A percentile compares a stretch with the other conserved stretches of the same genome.
These are phyloP conservation scores for Agapostemon virescens DNA, from an alignment of 2,888 invertebrate species.

Conservation along the genomic window DNA sequence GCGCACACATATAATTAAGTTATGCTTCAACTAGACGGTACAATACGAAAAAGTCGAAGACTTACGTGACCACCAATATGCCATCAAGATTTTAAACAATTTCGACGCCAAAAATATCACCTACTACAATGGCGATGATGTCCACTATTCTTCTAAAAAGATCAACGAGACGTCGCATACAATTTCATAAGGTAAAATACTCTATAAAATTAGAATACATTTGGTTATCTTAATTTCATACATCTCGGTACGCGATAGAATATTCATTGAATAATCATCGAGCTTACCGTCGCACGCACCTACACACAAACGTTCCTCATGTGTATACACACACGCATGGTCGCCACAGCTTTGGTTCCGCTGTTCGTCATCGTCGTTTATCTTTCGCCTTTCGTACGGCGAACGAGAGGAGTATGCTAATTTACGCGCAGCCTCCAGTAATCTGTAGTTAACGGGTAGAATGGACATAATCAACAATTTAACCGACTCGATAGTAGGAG, in stretches of 20 bases:
- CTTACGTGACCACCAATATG: neutral
- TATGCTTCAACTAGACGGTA: neutral
- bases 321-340: neutral
- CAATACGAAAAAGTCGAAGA: neutral
- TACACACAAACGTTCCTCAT: neutral
- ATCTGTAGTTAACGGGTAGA: constrained; percentile 76
- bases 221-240: neutral
- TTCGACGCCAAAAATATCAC: neutral
- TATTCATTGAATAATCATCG: constrained; percentile 12
- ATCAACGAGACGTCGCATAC: neutral
- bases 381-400: constrained; percentile 26
- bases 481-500: constrained; percentile 73
- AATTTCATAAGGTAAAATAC: neutral
- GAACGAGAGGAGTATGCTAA: constrained; percentile 51
- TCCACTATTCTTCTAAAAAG: neutral
- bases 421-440: constrained; percentile 69
- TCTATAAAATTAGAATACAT: neutral
- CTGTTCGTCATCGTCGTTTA: constrained; percentile 21
- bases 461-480: constrained; percentile 81
- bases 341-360: neutral
- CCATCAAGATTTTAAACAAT: neutral
- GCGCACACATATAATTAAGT: constrained; percentile 7
- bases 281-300: neutral
- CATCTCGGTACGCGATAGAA: neutral
- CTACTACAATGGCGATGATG: neutral